phyloP scores from a whole-genome alignment of 1,140 invertebrate genomes.

The Oncopodura yosiiana region DNA sequence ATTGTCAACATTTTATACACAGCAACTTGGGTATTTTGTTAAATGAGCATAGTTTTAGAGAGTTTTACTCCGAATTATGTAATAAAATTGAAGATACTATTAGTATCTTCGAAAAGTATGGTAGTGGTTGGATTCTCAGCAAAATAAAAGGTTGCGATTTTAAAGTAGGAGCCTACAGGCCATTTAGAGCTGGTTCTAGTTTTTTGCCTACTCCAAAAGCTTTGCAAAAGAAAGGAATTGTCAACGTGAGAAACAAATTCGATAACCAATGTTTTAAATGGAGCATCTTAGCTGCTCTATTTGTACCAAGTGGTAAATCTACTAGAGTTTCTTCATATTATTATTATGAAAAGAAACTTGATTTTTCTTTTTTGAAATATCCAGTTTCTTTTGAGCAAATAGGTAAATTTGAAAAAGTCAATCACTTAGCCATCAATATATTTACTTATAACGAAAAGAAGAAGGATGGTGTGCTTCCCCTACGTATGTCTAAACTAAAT shows the following conservation, averaged over 20 bases:
- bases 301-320: background rate
- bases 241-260: constrained; percentile 6
- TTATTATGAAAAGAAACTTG: background rate
- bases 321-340: background rate
- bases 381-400: background rate
- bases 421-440: constrained; percentile 7
- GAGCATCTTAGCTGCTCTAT: background rate
- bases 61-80: background rate
- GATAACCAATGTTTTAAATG: constrained; percentile 13
- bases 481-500: background rate
- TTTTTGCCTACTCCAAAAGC: background rate
- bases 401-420: constrained; percentile 1
- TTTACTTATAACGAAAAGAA: background rate
- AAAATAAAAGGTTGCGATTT: background rate
- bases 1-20: no score
- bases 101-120: background rate
- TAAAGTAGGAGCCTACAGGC: background rate
- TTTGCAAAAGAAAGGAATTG: background rate
- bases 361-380: background rate
- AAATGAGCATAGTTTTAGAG: no score
- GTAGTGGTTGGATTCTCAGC: background rate
- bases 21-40: no score
- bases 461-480: background rate
- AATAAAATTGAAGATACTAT: background rate
- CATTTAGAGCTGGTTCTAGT: background rate